Percentiles rank a stretch among this genome's conserved stretches.
These are phyloP conservation scores for Eueides isabella DNA, from an alignment of 1,140 invertebrate genomes.

Conservation along the genomic window DNA sequence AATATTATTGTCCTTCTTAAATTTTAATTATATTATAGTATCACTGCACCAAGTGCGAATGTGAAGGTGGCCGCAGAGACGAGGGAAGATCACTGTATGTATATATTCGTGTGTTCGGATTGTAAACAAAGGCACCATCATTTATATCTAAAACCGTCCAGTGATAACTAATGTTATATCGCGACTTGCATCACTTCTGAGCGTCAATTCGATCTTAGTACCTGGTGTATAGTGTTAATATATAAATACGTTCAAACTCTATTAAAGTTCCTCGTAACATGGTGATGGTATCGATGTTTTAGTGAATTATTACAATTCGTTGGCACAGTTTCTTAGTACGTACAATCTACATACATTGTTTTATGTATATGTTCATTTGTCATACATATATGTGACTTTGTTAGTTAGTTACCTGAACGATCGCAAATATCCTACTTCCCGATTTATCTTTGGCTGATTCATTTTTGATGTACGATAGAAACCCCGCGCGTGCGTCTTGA, in stretches of 20 bases:
- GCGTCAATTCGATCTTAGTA: constrained; percentile 32
- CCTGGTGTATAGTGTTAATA: constrained; percentile 43
- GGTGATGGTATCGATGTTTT: constrained; percentile 49
- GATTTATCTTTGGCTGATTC: too few species aligned
- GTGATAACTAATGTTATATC: constrained; percentile 57
- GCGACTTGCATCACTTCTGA: constrained; percentile 14
- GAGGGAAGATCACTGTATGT: constrained; percentile 43
- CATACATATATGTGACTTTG: not conserved
- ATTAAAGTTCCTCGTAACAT: constrained; percentile 51
- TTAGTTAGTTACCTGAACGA: not conserved
- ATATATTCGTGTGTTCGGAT: constrained; percentile 47
- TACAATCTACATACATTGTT: not conserved
- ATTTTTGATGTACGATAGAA: not conserved
- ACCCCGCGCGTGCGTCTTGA: constrained; percentile 24
- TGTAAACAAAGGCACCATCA: constrained; percentile 59
- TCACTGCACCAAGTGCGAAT: constrained; percentile 75
- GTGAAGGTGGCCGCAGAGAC: constrained; percentile 66
- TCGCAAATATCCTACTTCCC: not conserved
- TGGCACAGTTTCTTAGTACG: not conserved
- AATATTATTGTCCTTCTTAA: constrained; percentile 27
- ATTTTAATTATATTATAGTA: constrained; percentile 53
- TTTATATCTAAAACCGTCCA: constrained; percentile 77
- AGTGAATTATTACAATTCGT: constrained; percentile 18
- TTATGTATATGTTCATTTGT: not conserved
- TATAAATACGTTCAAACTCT: constrained; percentile 31